Percentiles rank a stretch among this genome's conserved stretches.
Evolutionary conservation across 2,797 vertebrate genomes (phyloP).

Genomic region (Periparus ater): DNA sequence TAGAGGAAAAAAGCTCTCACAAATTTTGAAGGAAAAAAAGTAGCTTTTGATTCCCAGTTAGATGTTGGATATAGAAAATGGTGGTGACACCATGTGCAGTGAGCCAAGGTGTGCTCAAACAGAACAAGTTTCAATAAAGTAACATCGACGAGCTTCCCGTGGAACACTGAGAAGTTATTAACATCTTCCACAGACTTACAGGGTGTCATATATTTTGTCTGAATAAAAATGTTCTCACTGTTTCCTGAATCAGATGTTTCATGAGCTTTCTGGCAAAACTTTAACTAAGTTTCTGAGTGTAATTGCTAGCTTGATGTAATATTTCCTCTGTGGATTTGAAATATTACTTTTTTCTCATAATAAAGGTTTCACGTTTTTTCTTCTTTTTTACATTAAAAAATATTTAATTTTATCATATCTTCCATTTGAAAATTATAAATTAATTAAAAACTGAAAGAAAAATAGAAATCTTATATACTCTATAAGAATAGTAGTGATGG

Average conservation of each 20-base stretch:
- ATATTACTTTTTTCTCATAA: fast-evolving
- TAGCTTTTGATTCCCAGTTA: not conserved
- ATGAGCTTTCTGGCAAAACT: not conserved
- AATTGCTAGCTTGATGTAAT: not conserved
- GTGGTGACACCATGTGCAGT: not conserved
- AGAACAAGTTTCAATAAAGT: not conserved
- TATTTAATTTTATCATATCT: not conserved
- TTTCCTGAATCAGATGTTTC: not conserved
- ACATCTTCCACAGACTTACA: not conserved
- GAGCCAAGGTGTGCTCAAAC: not conserved
- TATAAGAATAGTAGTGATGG: not conserved
- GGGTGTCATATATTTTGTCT: not conserved
- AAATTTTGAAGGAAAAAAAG: not conserved
- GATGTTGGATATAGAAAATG: not conserved
- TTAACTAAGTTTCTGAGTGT: not conserved
- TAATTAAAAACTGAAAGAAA: not conserved
- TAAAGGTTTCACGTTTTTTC: fast-evolving
- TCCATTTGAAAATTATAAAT: not conserved
- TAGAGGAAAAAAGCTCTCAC: not conserved
- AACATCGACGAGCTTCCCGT: fast-evolving
- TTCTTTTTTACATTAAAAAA: not conserved
- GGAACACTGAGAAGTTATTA: not conserved
- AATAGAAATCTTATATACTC: fast-evolving
- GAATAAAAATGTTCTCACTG: not conserved
- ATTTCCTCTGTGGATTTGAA: not conserved